Percentiles rank a stretch among this genome's conserved stretches.
Evolutionary conservation across 2,888 invertebrate genomes (phyloP).

Genomic region (Sesia apiformis): DNA sequence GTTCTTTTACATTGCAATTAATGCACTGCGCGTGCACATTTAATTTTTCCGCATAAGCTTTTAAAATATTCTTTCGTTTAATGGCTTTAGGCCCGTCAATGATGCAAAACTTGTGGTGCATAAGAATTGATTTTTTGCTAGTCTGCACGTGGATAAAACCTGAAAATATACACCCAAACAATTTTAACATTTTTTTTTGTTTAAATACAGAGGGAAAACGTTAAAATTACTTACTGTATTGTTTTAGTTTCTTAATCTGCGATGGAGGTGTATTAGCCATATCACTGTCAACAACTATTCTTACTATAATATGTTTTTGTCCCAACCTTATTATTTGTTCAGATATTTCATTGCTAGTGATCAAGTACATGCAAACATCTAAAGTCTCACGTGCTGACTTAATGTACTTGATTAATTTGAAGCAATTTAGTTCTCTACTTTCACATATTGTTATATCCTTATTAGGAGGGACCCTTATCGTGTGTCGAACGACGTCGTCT

Average conservation of each 20-base stretch:
- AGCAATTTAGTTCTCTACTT: slow-evolving; percentile 60
- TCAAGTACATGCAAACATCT: slow-evolving; percentile 68
- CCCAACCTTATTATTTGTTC: slow-evolving; percentile 64
- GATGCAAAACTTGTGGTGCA: slow-evolving; percentile 89
- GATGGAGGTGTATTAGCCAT: slow-evolving; percentile 64
- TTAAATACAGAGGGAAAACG: neutral
- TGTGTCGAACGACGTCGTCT: slow-evolving; percentile 51
- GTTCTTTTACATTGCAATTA: slow-evolving; percentile 23
- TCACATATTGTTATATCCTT: slow-evolving; percentile 53
- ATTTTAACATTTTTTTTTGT: neutral
- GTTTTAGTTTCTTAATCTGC: slow-evolving; percentile 57
- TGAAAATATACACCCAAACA: slow-evolving; percentile 17
- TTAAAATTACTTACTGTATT: slow-evolving; percentile 51
- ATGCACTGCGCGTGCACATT: slow-evolving; percentile 46
- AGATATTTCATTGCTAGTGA: slow-evolving; percentile 61
- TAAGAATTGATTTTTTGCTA: slow-evolving; percentile 70
- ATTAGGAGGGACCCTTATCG: slow-evolving; percentile 47
- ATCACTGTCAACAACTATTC: slow-evolving; percentile 64
- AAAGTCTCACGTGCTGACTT: slow-evolving; percentile 65
- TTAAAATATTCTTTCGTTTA: slow-evolving; percentile 47
- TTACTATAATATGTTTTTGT: slow-evolving; percentile 59
- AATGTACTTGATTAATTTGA: slow-evolving; percentile 61
- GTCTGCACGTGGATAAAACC: slow-evolving; percentile 68
- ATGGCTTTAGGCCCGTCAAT: slow-evolving; percentile 75
- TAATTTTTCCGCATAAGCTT: slow-evolving; percentile 53